A percentile compares a stretch with the other conserved stretches of the same genome.
phyloP scores from a whole-genome alignment of 2,888 invertebrate species.

The Monochamus alternatus region DNA sequence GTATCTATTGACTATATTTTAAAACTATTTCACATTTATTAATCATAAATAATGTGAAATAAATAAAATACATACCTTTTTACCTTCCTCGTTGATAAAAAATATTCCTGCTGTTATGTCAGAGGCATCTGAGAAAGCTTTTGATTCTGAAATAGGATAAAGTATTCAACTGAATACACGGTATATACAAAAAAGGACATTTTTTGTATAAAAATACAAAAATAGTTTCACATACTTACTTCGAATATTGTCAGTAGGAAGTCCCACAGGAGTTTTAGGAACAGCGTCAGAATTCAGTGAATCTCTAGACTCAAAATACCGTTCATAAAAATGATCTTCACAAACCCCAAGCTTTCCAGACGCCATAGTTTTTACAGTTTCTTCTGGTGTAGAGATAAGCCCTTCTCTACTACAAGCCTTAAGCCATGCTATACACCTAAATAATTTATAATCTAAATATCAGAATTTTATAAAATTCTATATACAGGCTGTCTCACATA shows the following conservation, averaged over 20 bases:
- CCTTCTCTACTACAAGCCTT: constrained; percentile 28
- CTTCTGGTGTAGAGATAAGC: constrained; percentile 16
- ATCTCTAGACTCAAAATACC: constrained; percentile 16
- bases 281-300: constrained; percentile 21
- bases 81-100: background rate
- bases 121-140: background rate
- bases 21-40: too few species aligned
- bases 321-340: constrained; percentile 29
- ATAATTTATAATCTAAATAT: background rate
- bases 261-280: background rate
- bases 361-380: constrained; percentile 24
- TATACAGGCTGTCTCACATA: too few species aligned
- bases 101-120: background rate
- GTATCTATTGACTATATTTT: too few species aligned
- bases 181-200: background rate
- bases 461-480: background rate
- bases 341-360: constrained; percentile 31
- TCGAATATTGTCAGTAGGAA: background rate
- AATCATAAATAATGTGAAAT: too few species aligned
- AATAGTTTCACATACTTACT: background rate
- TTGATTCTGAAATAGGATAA: constrained; percentile 8
- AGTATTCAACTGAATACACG: background rate
- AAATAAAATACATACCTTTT: background rate
- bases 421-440: constrained; percentile 35
- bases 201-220: too few species aligned